A percentile compares a stretch with the other conserved stretches of the same genome.
These are phyloP conservation scores for Clivina fossor DNA, from an alignment of 2,888 invertebrate genomes.

Conservation along the genomic window DNA sequence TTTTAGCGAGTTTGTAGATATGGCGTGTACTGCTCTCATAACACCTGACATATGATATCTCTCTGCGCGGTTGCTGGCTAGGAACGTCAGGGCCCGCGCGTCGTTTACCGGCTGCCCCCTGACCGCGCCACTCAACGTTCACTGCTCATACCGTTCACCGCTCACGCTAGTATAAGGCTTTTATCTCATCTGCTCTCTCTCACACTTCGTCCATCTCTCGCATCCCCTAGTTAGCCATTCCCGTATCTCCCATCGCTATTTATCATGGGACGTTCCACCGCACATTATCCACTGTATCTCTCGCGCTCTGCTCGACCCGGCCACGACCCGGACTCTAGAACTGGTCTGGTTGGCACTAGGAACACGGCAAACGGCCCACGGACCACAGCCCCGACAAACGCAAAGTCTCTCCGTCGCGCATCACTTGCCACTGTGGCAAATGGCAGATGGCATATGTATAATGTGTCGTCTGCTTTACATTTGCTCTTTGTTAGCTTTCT, in stretches of 20 bases:
- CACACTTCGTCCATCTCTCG: slow-evolving; percentile 28
- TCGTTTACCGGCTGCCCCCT: neutral
- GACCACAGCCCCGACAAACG: slow-evolving; percentile 4
- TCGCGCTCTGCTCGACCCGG: slow-evolving; percentile 12
- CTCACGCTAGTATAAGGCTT: slow-evolving; percentile 10
- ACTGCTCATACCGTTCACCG: too few relatives aligned
- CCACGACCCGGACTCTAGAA: slow-evolving; percentile 3
- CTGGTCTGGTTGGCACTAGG: neutral
- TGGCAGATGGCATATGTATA: too few relatives aligned
- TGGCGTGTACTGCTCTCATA: slow-evolving; percentile 30
- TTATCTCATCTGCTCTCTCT: slow-evolving; percentile 27
- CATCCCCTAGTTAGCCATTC: slow-evolving; percentile 34
- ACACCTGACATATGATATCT: slow-evolving; percentile 35
- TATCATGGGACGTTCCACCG: slow-evolving; percentile 35
- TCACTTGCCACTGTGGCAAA: too few relatives aligned
- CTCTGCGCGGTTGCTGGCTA: slow-evolving; percentile 24
- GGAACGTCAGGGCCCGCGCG: slow-evolving; percentile 20
- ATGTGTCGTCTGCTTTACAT: too few relatives aligned
- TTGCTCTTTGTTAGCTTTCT: too few relatives aligned
- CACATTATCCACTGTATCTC: slow-evolving; percentile 35
- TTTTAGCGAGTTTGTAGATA: slow-evolving; percentile 5
- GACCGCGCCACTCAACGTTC: neutral
- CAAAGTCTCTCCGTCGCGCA: too few relatives aligned
- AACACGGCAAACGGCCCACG: neutral
- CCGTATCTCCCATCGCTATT: slow-evolving; percentile 35